Evolutionary conservation across 1,140 invertebrate species (phyloP), one percentile per base, ranked within the genome.

Genomic region (Maniola jurtina): DNA sequence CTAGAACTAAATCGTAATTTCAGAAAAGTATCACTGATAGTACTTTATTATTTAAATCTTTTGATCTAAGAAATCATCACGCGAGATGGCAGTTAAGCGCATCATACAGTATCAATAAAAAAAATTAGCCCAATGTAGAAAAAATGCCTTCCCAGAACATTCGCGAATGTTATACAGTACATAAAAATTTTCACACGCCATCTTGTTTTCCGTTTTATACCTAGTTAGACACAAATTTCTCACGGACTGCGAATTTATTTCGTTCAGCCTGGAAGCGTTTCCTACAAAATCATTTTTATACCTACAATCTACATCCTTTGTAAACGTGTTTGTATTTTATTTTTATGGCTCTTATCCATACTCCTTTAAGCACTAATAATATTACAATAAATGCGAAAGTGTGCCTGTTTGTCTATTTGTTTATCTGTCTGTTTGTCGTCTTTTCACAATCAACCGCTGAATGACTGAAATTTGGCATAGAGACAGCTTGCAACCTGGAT

Each of bases 111-210:
- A 45, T 13, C 13, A 45, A 45, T 45, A 11, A 45, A 45, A n/a
- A 45, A 45, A 52, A 52, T 52, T 52, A 11, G 45, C 45, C 6
- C 38, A 58, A 34, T 13, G 6, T n/a, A 10, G 35, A 25, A 57
- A 58, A 38, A 47, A 57, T 48, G 0, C 42, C 50, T 55, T 56
- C 55, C 54, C 42, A 64, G 25, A 57, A 64, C 55, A 50, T 64
- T 64, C n/a, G 54, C 40, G 16, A 64, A 48, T 35, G 42, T 57
- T 13, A 36, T 66, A 56, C 33, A 36, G 5, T n/a, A 45, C 62
- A 57, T 69, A 68, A 68, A 63, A 68, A 52, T 50, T 40, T 61
- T 52, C 67, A 61, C 62, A 61, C 57, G 42, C 50, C 48, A 55
- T 66, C 52, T 61, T 25, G 61, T 55, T 66, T 60, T 55, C 61